Evolutionary conservation across 2,797 vertebrate species (phyloP), one percentile per base, ranked within the genome.

Genomic region (Sus cebifrons): DNA sequence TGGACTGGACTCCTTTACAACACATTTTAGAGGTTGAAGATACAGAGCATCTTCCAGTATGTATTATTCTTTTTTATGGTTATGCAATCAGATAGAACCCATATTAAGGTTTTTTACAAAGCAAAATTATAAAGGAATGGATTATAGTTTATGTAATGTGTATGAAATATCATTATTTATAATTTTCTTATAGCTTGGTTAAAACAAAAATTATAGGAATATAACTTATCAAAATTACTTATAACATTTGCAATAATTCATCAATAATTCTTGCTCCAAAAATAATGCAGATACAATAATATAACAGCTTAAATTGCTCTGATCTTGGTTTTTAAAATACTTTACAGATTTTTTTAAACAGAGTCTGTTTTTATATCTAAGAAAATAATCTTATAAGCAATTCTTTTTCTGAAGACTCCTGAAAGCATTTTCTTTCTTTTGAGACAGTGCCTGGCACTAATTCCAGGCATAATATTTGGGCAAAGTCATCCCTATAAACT

Each of bases 261-360:
- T 64, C 36, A 96, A 65, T 75, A 95, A 78, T 36, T 15, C n/a
- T 78, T 91, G 4, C 5, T 89, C 17, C 40, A 71, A 90, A 96
- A 89, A 20, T 85, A 49, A 68, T 73, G 40, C 14, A 32, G 9
- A 64, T 49, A 78, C 20, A 62, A 15, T 9, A 81, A 70, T 84
- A 67, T 40, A 86, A 67, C 25, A 10, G 16, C 25, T 88, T 71
- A 81, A 82, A 40, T 29, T 87, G 8, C 27, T 94, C 27, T 86
- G 15, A 95, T 65, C 16, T 18, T 44, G 49, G 49, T 75, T 86
- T 82, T n/a, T 16, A 1, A 82, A 92, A 54, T 36, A 44, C 2
- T 94, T 83, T 54, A 62, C 9, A 64, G 21, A 64, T 68, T 58
- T 88, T 73, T 86, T 58, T 6, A 81, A 91, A 78, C 12, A 68